These are phyloP conservation scores for Oscheius sp. DNA, from an alignment of 2,888 invertebrate species.

Conservation along the genomic window DNA sequence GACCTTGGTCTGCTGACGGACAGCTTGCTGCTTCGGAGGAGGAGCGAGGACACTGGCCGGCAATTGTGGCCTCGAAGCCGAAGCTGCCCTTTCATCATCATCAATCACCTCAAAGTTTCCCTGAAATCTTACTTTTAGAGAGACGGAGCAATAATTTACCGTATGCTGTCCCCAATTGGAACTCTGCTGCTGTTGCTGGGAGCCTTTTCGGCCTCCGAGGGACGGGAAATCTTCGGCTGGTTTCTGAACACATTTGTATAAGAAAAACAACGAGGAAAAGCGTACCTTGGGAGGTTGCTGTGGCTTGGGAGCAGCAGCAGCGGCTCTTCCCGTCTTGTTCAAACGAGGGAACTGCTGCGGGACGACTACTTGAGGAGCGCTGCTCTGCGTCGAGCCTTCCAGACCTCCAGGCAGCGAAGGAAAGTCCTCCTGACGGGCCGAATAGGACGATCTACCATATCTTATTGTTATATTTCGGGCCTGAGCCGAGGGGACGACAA, in stretches of 20 bases:
- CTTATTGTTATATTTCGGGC: slow-evolving; percentile 8
- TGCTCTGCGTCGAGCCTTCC: not conserved
- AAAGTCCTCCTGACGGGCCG: slow-evolving; percentile 44
- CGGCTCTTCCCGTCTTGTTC: slow-evolving; percentile 29
- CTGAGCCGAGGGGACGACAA: slow-evolving; percentile 62
- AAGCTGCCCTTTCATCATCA: slow-evolving; percentile 38
- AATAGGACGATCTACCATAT: slow-evolving; percentile 15
- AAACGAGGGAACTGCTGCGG: slow-evolving; percentile 55
- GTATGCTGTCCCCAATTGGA: slow-evolving; percentile 40
- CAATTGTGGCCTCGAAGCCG: slow-evolving; percentile 23
- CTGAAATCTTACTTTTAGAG: slow-evolving; percentile 8
- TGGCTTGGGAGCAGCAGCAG: not conserved
- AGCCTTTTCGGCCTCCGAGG: slow-evolving; percentile 38
- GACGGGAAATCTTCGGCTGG: slow-evolving; percentile 50
- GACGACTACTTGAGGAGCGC: slow-evolving; percentile 22
- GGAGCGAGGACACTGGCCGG: slow-evolving; percentile 11
- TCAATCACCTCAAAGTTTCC: slow-evolving; percentile 40
- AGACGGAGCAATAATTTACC: slow-evolving; percentile 24
- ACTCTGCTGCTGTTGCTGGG: slow-evolving; percentile 8
- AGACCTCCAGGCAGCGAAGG: slow-evolving; percentile 43
- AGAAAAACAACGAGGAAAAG: not conserved
- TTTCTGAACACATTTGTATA: slow-evolving; percentile 3
- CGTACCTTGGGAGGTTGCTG: not conserved
- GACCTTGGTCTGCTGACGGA: not conserved
- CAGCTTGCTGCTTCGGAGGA: not conserved